Evolutionary conservation across 2,888 invertebrate genomes (phyloP).

Genomic region (Ormyrus nitidulus): DNA sequence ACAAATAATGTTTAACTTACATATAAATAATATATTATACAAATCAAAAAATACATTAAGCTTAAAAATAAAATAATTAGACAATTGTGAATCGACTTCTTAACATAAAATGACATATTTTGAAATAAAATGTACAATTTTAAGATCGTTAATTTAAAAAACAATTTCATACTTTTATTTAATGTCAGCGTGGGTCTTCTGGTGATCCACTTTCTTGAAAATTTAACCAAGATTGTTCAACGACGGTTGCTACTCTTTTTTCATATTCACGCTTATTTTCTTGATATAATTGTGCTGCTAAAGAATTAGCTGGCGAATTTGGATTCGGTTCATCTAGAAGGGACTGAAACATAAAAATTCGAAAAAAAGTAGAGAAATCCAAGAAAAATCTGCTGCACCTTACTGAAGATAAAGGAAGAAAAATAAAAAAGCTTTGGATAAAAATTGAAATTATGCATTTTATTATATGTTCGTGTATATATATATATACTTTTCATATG

Average conservation of each 20-base stretch:
- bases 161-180: constrained; percentile 50
- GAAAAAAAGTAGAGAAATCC: no score
- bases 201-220: constrained; percentile 73
- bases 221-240: constrained; percentile 81
- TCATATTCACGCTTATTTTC: constrained; percentile 83
- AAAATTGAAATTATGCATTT: constrained; percentile 71
- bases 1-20: no score
- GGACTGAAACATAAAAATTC: constrained; percentile 76
- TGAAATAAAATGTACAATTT: no score
- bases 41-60: no score
- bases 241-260: constrained; percentile 81
- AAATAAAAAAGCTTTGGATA: constrained; percentile 59
- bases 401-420: constrained; percentile 46
- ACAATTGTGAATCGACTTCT: no score
- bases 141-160: no score
- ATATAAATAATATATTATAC: no score
- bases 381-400: no score
- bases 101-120: no score
- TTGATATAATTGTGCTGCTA: constrained; percentile 82
- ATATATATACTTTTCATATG: constrained; percentile 58
- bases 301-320: constrained; percentile 82
- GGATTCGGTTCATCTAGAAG: constrained; percentile 83
- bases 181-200: constrained; percentile 74
- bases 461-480: constrained; percentile 64
- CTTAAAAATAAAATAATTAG: no score